Base-by-base conservation (phyloP, 2,888 invertebrate genomes). In the Conchocele bisecta region DNA sequence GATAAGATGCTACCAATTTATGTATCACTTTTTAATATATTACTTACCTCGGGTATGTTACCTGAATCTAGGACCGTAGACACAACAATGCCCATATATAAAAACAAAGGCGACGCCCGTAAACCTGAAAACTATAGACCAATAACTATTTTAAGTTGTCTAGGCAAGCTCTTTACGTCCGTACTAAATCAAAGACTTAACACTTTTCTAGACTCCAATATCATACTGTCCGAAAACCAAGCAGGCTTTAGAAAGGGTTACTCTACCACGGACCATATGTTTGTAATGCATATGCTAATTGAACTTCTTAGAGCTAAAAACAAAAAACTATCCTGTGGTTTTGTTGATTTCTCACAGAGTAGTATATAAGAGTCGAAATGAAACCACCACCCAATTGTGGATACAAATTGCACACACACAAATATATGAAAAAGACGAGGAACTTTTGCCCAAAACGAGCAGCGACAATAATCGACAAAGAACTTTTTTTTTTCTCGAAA, bases 191-290 rank as follows among this genome's bases (percentile, higher is more conserved):
- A 60, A 24, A 37, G 75, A 35, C 22, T 72, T 11, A 60, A 56
- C 31, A 20, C 15, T 1, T 76, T 65, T 59, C 11, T 68, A 17
- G 37, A 54, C 24, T 48, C 39, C 29, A 54, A 42, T 33, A 35
- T 53, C 15, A 51, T 76, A 41, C 58, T 76, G 17, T n/a, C 48
- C n/a, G 58, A 63, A 50, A 66, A 60, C 17, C 72, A 76, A 48
- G 71, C 71, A 11, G 71, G 75, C 1, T 71, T 76, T 20, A 28
- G 67, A 35, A 50, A 63, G 26, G 46, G 53, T 9, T 68, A 67
- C 22, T 63, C 67, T 13, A 66, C 63, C 5, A 41, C 41, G 15
- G 63, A 70, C 17, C 51, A 51, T 31, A 51, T 51, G 5, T 35
- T 13, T 35, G 37, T 35, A 6, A 24, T 60, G 3, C 50, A 72